Evolutionary conservation across 2,888 invertebrate species (phyloP), one percentile per base, ranked within the genome.

Genomic region (Agapostemon virescens): DNA sequence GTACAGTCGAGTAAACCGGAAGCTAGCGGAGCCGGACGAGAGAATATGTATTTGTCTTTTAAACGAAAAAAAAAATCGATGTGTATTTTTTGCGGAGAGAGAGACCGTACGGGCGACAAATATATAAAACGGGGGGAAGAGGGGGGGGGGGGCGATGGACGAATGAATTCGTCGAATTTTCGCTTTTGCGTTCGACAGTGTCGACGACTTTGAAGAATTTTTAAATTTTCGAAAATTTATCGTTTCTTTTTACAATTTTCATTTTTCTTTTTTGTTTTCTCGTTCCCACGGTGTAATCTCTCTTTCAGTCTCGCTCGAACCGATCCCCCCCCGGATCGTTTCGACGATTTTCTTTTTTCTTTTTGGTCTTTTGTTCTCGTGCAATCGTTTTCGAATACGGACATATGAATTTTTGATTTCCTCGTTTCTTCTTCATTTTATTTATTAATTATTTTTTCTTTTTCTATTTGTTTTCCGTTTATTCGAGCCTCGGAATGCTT

Each of bases 11-110:
- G 68, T 55, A 26, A 55, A 75, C 61, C 42, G 69, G 66, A 64
- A 77, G 69, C 74, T 66, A 58, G 58, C 20, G 58, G 68, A 73
- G 64, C 64, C 73, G 52, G 74, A 52, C 72, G 52, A 26, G 61
- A 69, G 61, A 58, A 58, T 38, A 71, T 70, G 75, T 77, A 72
- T 83, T 71, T 85, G 73, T 81, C 75, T 78, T 81, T 83, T 79
- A 33, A 49, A 63, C 33, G 33, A 61, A 61, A 30, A 42, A 42
- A 42, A 42, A 81, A 83, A 42, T 75, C 74, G 66, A 73, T 72
- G 77, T 81, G 78, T 83, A 85, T 83, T 83, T 83, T 49, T 85
- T 83, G 58, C 33, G 64, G 66, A 49, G 52, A 61, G 30, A 49
- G 42, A 61, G 17, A 49, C n/a, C 36, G 66, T 68, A 9, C n/a